phyloP scores from a whole-genome alignment of 2,888 invertebrate species.

The Drosophila neotestacea region DNA sequence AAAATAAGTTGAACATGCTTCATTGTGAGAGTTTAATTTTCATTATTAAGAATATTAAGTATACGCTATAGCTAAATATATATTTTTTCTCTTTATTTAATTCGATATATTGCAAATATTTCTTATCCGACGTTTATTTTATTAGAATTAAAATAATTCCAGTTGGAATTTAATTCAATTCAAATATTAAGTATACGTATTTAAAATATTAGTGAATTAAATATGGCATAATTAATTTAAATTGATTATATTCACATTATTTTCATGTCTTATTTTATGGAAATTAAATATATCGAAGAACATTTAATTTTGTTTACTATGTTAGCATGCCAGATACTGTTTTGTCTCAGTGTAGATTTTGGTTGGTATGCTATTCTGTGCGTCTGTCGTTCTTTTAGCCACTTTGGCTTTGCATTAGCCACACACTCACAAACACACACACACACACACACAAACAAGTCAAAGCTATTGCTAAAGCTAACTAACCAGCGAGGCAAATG shows the following conservation, averaged over 20 bases:
- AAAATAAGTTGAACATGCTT: too few relatives aligned
- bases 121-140: too few relatives aligned
- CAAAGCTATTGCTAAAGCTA: conserved; percentile 35
- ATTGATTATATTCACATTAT: background rate
- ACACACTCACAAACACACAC: conserved; percentile 7
- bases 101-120: background rate
- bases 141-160: background rate
- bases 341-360: conserved; percentile 13
- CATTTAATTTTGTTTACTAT: background rate
- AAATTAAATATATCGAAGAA: too few relatives aligned
- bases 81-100: too few relatives aligned
- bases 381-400: conserved; percentile 35
- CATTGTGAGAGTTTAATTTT: too few relatives aligned
- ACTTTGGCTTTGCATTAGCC: conserved; percentile 61
- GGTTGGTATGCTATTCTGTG: conserved; percentile 10
- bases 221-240: too few relatives aligned
- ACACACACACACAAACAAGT: background rate
- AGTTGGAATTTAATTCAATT: background rate
- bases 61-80: too few relatives aligned
- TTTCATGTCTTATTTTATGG: background rate
- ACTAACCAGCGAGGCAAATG: conserved; percentile 69
- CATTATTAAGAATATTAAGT: too few relatives aligned
- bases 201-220: background rate
- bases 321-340: background rate
- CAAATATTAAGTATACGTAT: background rate